These are phyloP conservation scores for Strigamia transsilvanica DNA, from an alignment of 2,888 invertebrate species.

Conservation along the genomic window DNA sequence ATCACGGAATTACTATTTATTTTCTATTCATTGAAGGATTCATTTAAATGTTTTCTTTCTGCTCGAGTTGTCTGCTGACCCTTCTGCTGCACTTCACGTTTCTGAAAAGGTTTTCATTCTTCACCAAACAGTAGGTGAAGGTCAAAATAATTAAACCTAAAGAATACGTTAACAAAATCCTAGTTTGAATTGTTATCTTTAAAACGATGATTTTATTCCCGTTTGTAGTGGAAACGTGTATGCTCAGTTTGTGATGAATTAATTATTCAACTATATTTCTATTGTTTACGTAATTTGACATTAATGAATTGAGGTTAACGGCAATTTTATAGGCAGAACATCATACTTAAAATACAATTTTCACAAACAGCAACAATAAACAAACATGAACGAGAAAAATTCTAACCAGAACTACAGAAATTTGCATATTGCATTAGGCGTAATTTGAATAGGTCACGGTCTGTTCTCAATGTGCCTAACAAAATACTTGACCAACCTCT, in stretches of 20 bases:
- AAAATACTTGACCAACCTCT: conserved; percentile 39
- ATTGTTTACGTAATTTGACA: too few species aligned
- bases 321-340: neutral
- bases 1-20: too few species aligned
- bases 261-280: too few species aligned
- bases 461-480: conserved; percentile 27
- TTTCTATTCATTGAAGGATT: too few species aligned
- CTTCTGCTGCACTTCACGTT: neutral
- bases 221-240: too few species aligned
- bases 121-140: conserved; percentile 12
- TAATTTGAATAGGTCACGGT: neutral
- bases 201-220: too few species aligned
- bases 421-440: neutral
- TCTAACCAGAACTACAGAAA: neutral
- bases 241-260: too few species aligned
- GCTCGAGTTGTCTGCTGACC: neutral
- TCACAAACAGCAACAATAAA: neutral
- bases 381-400: neutral
- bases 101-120: neutral
- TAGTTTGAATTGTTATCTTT: too few species aligned
- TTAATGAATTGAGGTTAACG: neutral
- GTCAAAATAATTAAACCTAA: conserved; percentile 2
- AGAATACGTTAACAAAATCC: neutral
- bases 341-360: neutral
- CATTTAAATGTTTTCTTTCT: too few species aligned